phyloP scores from a whole-genome alignment of 2,797 vertebrate species.

The Eremophila alpestris region DNA sequence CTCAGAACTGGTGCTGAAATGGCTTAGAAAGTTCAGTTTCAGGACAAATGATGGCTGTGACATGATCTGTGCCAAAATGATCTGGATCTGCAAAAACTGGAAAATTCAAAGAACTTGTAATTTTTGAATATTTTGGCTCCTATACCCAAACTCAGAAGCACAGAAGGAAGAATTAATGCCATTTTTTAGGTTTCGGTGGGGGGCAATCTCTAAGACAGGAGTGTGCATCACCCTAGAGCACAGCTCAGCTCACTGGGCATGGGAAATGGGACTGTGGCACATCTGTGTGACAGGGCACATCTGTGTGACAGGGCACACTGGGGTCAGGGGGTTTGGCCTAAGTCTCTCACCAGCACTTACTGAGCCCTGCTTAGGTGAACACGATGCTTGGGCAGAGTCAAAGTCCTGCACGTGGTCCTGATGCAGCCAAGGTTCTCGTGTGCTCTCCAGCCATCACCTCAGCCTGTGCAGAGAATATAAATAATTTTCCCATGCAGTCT shows the following conservation, averaged over 20 bases:
- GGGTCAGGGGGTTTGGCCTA: rapidly evolving
- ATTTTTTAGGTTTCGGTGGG: not conserved
- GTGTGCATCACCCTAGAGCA: not conserved
- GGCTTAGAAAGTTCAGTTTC: not conserved
- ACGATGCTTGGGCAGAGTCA: no score
- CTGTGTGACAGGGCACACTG: not conserved
- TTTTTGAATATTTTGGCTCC: not conserved
- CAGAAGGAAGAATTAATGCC: not conserved
- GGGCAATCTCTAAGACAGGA: not conserved
- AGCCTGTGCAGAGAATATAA: not conserved
- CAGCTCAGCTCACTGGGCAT: no score
- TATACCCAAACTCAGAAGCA: not conserved
- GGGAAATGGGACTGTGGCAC: not conserved
- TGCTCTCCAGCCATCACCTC: not conserved
- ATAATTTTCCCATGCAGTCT: not conserved
- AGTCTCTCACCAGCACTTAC: not conserved
- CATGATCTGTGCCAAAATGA: not conserved
- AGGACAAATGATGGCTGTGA: not conserved
- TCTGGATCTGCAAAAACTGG: not conserved
- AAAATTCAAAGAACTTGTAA: not conserved
- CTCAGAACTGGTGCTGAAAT: not conserved
- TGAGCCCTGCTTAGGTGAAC: not conserved
- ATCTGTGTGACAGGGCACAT: not conserved
- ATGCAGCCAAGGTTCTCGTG: not conserved
- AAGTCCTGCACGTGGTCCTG: not conserved